Evolutionary conservation across 2,888 invertebrate genomes (phyloP).

Genomic region (Cheilosia urbana): DNA sequence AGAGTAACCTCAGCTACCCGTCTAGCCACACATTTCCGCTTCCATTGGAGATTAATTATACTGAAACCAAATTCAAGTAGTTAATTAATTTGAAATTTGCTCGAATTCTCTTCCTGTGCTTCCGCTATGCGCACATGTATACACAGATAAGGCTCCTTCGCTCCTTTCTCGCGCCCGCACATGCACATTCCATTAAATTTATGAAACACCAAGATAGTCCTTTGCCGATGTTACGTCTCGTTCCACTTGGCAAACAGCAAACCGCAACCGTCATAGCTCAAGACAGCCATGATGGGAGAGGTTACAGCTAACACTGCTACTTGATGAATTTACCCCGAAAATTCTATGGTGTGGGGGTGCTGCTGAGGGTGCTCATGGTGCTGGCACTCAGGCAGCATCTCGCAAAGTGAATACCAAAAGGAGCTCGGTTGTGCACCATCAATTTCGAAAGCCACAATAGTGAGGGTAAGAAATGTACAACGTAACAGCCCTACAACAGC

Average conservation of each 20-base stretch:
- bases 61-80: constrained; percentile 74
- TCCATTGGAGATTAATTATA: constrained; percentile 69
- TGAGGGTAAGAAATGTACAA: constrained; percentile 55
- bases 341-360: constrained; percentile 38
- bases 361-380: not conserved
- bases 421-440: constrained; percentile 56
- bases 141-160: constrained; percentile 32
- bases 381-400: constrained; percentile 30
- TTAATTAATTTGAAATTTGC: constrained; percentile 75
- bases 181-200: constrained; percentile 49
- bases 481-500: not conserved
- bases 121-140: constrained; percentile 23
- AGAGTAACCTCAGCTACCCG: constrained; percentile 36
- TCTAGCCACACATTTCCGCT: constrained; percentile 65
- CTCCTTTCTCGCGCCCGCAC: not conserved
- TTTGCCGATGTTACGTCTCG: constrained; percentile 27
- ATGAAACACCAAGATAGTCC: constrained; percentile 42
- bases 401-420: constrained; percentile 65
- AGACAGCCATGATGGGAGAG: constrained; percentile 66
- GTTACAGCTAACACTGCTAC: constrained; percentile 54
- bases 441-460: constrained; percentile 66
- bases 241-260: constrained; percentile 64
- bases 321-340: constrained; percentile 61
- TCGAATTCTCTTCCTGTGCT: constrained; percentile 29
- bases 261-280: constrained; percentile 74